These are phyloP conservation scores for Dolichoris vasculosae DNA, from an alignment of 1,140 invertebrate species.

Conservation along the genomic window DNA sequence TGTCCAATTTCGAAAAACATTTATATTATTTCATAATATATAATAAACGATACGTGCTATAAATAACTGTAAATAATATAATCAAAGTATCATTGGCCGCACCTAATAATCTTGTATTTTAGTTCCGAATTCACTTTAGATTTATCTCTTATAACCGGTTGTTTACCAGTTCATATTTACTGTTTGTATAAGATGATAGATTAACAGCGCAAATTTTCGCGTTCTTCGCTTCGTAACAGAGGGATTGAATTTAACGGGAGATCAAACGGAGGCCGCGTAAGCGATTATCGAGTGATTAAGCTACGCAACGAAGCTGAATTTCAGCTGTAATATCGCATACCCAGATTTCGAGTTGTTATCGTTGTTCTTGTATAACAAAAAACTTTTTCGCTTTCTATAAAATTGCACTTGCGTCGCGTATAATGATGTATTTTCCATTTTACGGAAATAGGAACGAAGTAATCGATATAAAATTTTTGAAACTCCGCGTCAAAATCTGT, in stretches of 20 bases:
- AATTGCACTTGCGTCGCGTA: background rate
- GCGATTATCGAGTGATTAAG: background rate
- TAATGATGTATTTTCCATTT: background rate
- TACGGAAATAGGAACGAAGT: too few relatives aligned
- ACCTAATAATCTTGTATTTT: background rate
- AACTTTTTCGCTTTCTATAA: background rate
- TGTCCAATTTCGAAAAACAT: background rate
- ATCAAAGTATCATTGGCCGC: background rate
- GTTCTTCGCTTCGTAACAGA: background rate
- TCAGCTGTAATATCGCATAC: background rate
- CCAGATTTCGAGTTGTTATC: background rate
- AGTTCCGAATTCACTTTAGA: background rate
- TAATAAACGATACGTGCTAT: background rate
- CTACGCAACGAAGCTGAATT: background rate
- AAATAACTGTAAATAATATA: background rate
- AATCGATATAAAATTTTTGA: background rate
- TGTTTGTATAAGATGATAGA: conserved; percentile 16
- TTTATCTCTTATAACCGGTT: background rate
- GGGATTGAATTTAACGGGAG: background rate
- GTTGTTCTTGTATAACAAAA: too few relatives aligned
- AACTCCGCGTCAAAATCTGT: background rate
- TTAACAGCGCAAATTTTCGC: conserved; percentile 9
- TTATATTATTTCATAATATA: background rate
- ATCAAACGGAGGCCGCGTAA: conserved; percentile 1
- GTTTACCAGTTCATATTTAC: background rate